A percentile compares a stretch with the other conserved stretches of the same genome.
phyloP scores from a whole-genome alignment of 2,113 vertebrate genomes.

The Paracyprichromis sp. region DNA sequence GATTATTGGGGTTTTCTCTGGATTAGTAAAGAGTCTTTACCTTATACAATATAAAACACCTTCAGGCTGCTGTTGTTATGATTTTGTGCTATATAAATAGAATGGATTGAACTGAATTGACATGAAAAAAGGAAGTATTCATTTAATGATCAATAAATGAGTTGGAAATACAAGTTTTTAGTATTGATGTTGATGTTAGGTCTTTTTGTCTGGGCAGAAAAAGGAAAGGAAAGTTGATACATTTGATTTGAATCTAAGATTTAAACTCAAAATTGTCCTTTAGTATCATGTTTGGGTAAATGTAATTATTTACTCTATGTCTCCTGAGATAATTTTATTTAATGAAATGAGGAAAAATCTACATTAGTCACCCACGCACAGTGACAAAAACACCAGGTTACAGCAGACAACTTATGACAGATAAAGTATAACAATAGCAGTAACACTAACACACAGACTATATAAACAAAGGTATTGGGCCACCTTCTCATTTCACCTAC shows the following conservation, averaged over 20 bases:
- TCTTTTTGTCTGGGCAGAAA: neutral
- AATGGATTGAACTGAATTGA: neutral
- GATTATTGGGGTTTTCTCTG: neutral
- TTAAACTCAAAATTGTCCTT: neutral
- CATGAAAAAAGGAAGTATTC: neutral
- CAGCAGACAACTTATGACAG: neutral
- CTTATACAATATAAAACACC: neutral
- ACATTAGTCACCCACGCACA: neutral
- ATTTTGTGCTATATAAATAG: neutral
- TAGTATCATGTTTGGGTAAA: neutral
- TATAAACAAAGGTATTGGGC: neutral
- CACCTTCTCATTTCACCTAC: neutral
- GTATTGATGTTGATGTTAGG: neutral
- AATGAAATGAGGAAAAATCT: neutral
- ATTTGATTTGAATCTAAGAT: neutral
- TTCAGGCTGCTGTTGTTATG: neutral
- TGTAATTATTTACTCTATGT: neutral
- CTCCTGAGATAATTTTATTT: neutral
- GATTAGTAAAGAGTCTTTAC: neutral
- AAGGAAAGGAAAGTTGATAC: neutral
- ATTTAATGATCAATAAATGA: neutral
- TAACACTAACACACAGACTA: neutral
- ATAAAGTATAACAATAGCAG: neutral
- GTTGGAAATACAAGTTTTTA: neutral
- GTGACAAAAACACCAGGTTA: neutral